phyloP scores from a whole-genome alignment of 2,888 invertebrate genomes.

The Alviniconcha strummeri region DNA sequence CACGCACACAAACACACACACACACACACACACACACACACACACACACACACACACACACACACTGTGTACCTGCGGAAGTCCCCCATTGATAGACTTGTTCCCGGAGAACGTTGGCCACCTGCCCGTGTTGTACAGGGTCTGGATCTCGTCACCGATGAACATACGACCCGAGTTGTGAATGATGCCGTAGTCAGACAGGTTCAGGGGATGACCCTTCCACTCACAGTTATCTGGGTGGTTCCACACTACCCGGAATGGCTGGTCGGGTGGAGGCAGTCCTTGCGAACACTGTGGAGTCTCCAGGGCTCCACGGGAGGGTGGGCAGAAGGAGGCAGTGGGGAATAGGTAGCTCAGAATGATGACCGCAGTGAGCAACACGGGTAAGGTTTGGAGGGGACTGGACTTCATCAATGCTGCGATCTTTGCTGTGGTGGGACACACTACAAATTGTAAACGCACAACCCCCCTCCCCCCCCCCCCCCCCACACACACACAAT shows the following conservation, averaged over 20 bases:
- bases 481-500: too few relatives aligned
- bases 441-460: too few relatives aligned
- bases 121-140: conserved; percentile 48
- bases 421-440: too few relatives aligned
- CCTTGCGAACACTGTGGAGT: neutral
- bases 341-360: too few relatives aligned
- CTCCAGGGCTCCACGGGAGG: too few relatives aligned
- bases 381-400: too few relatives aligned
- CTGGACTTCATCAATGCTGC: too few relatives aligned
- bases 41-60: conserved; percentile 2
- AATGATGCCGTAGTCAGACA: conserved; percentile 50
- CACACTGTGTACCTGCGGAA: conserved; percentile 41
- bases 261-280: conserved; percentile 20
- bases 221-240: conserved; percentile 47
- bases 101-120: conserved; percentile 30
- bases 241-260: conserved; percentile 54
- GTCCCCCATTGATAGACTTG: conserved; percentile 34
- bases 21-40: conserved; percentile 6
- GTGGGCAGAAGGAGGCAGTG: too few relatives aligned
- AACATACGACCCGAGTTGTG: conserved; percentile 48
- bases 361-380: too few relatives aligned
- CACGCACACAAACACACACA: neutral
- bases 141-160: conserved; percentile 49
- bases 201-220: conserved; percentile 43
- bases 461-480: too few relatives aligned